Evolutionary conservation across 2,888 invertebrate species (phyloP), one percentile per base, ranked within the genome.

Genomic region (Phyto melanocephala): DNA sequence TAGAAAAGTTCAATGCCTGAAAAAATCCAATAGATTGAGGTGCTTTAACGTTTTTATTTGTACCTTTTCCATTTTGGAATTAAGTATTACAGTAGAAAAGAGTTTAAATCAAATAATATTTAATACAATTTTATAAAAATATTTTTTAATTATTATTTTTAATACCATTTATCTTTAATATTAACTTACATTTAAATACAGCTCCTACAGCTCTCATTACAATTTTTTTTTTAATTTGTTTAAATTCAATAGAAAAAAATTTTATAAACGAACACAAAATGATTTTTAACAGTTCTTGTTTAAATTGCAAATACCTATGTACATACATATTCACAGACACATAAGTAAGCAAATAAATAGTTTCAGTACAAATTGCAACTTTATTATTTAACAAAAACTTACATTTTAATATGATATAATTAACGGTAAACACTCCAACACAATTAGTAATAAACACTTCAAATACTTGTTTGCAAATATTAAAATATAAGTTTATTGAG

Each of bases 271-370:
- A 63, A 28, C 62, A 15, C 45, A 45, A 63, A 45, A 63, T 45
- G 45, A 10, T 28, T 45, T 63, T 45, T 45, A 42, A 63, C 28
- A 15, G 62, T 24, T 17, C 2, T 45, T 15, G 40, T 15, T 62
- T 58, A 11, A 6, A 50, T 58, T 62, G 17, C 20, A 63, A 63
- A 63, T 15, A 63, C 33, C 15, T 63, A 45, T n/a, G n/a, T n/a
- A n/a, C n/a, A n/a, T n/a, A n/a, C n/a, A n/a, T n/a, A n/a, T n/a
- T n/a, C n/a, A n/a, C n/a, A n/a, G n/a, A n/a, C n/a, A n/a, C n/a
- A n/a, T n/a, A n/a, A n/a, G n/a, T n/a, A n/a, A n/a, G n/a, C n/a
- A 45, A 28, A 24, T 45, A 45, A 63, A 42, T 45, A 28, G 24
- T 63, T 33, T 28, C 17, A 45, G 42, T 15, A 28, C 15, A 28